These are phyloP conservation scores for Mergus octosetaceus DNA, from an alignment of 2,797 vertebrate genomes.

Conservation along the genomic window DNA sequence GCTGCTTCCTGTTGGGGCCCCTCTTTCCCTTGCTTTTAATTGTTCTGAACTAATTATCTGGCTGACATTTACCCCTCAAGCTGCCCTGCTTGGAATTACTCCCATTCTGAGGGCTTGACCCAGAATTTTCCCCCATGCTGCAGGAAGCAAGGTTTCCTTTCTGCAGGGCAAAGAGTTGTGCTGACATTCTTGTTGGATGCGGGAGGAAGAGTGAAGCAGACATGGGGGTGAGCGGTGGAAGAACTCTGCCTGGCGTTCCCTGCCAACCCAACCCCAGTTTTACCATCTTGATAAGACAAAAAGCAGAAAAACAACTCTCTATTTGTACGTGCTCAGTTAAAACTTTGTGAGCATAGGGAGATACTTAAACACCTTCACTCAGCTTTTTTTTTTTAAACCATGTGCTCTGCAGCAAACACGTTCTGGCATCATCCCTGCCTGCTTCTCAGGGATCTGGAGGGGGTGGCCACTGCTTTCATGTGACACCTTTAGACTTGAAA, in stretches of 20 bases:
- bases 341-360: background rate
- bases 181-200: background rate
- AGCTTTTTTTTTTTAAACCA: background rate
- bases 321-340: fast-evolving
- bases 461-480: background rate
- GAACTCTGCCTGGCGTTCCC: background rate
- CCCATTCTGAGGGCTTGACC: fast-evolving
- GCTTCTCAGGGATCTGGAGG: background rate
- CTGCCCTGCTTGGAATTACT: background rate
- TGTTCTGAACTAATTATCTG: background rate
- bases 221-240: background rate
- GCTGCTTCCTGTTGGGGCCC: background rate
- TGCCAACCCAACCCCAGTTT: background rate
- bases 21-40: background rate
- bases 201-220: background rate
- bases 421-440: fast-evolving
- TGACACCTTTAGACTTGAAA: background rate
- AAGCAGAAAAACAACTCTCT: background rate
- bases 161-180: background rate
- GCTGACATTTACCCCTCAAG: background rate
- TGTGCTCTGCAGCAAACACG: fast-evolving
- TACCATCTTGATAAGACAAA: background rate
- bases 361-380: background rate
- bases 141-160: background rate
- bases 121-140: background rate